Evolutionary conservation across 2,797 vertebrate species (phyloP), one percentile per base, ranked within the genome.

Genomic region (Buceros bicornis): DNA sequence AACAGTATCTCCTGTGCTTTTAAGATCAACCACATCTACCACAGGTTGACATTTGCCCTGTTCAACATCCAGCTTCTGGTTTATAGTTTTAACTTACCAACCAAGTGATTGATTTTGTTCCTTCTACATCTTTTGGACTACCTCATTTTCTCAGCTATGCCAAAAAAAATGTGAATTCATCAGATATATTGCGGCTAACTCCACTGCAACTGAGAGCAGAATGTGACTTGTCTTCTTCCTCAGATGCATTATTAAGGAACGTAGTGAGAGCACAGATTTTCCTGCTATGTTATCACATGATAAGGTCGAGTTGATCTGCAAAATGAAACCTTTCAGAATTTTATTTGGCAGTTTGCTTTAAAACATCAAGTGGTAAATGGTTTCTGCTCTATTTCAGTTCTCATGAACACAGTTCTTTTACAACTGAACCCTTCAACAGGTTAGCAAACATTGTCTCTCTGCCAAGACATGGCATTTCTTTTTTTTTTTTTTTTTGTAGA

Each of bases 311-410:
- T 93, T 93, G 96, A 95, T 96, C 90, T 96, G 95, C 87, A 93
- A 90, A 96, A 90, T 90, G 95, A 97, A 97, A 97, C 95, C 95
- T 96, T 97, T 97, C 93, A 92, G 93, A 87, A 96, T 97, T 96
- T 97, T 96, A 97, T 96, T 97, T 93, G 92, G 95, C 95, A 97
- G 93, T 95, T 97, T 97, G 92, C 95, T 97, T 96, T 91, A 96
- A 97, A 97, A 96, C 90, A 96, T 96, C 96, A 96, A 97, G 96
- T 97, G 93, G 93, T 96, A 95, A 93, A 95, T 95, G 94, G 95
- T 87, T 96, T 93, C 93, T 94, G 72, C 92, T 95, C 97, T 93
- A 66, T 95, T 95, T 95, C 95, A 95, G 85, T 67, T 97, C 97
- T 96, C 95, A 87, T 95, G 96, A 97, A 60, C 83, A 72, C 91